A percentile compares a stretch with the other conserved stretches of the same genome.
phyloP scores from a whole-genome alignment of 2,797 vertebrate genomes.

The Psittacula derbiana region DNA sequence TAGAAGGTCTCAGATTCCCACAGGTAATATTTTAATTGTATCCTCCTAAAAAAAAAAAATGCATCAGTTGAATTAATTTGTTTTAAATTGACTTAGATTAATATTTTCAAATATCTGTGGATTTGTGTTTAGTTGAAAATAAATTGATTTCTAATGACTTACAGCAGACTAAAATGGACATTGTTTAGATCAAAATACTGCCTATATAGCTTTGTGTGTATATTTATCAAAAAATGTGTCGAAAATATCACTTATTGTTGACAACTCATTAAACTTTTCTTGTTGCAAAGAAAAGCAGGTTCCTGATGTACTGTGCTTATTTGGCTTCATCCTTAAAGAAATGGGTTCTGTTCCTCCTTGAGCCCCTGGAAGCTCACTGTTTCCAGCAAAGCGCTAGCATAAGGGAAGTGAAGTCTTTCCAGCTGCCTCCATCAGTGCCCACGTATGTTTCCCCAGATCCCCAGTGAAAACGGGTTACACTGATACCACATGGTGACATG shows the following conservation, averaged over 20 bases:
- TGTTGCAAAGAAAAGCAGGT: not conserved
- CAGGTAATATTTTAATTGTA: not conserved
- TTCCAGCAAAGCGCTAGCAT: not conserved
- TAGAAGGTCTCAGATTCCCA: not conserved
- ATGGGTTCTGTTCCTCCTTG: not conserved
- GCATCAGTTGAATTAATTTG: not conserved
- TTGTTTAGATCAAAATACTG: not conserved
- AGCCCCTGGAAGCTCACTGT: not conserved
- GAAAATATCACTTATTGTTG: not conserved
- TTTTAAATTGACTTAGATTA: not conserved
- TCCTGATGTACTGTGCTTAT: not conserved
- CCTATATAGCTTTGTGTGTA: not conserved
- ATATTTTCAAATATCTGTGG: not conserved
- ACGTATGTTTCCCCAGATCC: fast-evolving
- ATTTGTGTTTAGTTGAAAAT: not conserved
- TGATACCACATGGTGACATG: not conserved
- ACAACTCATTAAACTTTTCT: not conserved
- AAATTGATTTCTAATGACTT: not conserved
- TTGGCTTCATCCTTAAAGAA: not conserved
- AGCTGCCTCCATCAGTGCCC: not conserved
- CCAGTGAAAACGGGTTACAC: not conserved
- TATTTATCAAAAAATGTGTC: not conserved
- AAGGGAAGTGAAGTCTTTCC: not conserved
- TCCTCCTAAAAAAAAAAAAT: not conserved
- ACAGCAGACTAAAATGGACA: not conserved